Conservation (phyloP, 2,888 invertebrate species). For the Ochlodes sylvanus region DNA sequence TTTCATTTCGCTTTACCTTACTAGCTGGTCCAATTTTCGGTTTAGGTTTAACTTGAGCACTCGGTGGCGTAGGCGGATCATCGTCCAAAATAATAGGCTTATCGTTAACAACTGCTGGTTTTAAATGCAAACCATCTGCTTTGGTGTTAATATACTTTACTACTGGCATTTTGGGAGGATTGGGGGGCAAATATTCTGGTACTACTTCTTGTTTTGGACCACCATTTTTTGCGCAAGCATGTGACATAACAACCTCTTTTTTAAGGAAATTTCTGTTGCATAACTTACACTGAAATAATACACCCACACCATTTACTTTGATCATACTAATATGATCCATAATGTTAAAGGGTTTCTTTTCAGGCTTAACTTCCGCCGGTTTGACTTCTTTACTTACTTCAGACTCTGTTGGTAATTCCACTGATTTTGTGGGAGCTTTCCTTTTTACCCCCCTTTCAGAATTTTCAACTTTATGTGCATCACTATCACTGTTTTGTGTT, state of each 20-base stretch:
- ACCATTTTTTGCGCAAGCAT: slow-evolving; percentile 75
- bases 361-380: slow-evolving; percentile 12
- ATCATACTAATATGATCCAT: slow-evolving; percentile 77
- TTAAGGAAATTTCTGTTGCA: slow-evolving; percentile 78
- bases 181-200: slow-evolving; percentile 54
- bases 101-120: slow-evolving; percentile 47
- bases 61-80: slow-evolving; percentile 39
- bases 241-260: slow-evolving; percentile 69
- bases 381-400: slow-evolving; percentile 17
- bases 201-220: slow-evolving; percentile 60
- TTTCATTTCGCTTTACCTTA: slow-evolving; percentile 55
- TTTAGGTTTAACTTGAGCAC: slow-evolving; percentile 53
- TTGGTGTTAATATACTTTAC: slow-evolving; percentile 74
- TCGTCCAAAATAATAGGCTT: slow-evolving; percentile 44
- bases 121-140: slow-evolving; percentile 54
- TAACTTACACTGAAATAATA: slow-evolving; percentile 76
- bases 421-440: slow-evolving; percentile 39
- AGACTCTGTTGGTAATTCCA: not conserved
- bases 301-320: slow-evolving; percentile 77
- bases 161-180: slow-evolving; percentile 64
- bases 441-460: slow-evolving; percentile 40
- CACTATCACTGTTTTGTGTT: slow-evolving; percentile 32
- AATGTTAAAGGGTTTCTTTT: slow-evolving; percentile 62
- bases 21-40: slow-evolving; percentile 76
- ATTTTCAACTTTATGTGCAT: slow-evolving; percentile 36